phyloP scores from a whole-genome alignment of 2,888 invertebrate genomes.

The Mechanitis messenoides region DNA sequence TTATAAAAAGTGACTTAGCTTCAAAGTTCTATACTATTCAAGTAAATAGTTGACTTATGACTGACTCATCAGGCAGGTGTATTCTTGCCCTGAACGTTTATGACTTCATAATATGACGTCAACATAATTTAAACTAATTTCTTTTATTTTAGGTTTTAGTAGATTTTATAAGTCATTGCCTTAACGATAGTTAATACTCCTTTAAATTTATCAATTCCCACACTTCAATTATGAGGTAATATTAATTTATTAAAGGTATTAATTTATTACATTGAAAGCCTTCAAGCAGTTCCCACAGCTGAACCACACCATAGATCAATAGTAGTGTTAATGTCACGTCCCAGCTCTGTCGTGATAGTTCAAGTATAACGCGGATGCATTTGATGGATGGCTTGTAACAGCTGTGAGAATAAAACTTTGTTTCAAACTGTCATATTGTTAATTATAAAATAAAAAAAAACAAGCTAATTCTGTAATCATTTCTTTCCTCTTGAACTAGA shows the following conservation, averaged over 20 bases:
- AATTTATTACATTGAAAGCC: slow-evolving; percentile 5
- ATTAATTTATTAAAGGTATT: background rate
- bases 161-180: no score
- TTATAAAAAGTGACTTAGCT: no score
- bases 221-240: background rate
- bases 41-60: background rate
- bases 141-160: no score
- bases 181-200: background rate
- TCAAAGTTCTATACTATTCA: no score
- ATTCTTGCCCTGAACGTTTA: background rate
- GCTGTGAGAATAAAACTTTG: no score
- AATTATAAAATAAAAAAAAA: no score
- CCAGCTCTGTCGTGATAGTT: slow-evolving; percentile 28
- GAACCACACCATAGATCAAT: slow-evolving; percentile 24
- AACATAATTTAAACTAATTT: background rate
- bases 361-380: slow-evolving; percentile 5
- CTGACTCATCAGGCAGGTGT: background rate
- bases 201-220: background rate
- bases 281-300: slow-evolving; percentile 26
- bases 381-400: slow-evolving; percentile 7
- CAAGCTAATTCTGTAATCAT: no score
- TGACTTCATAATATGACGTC: background rate
- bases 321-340: slow-evolving; percentile 20
- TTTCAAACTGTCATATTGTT: no score
- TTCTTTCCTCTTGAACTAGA: slow-evolving; percentile 11